Evolutionary conservation across 2,113 vertebrate species (phyloP), one percentile per base, ranked within the genome.

Genomic region (Callopanchax toddi): DNA sequence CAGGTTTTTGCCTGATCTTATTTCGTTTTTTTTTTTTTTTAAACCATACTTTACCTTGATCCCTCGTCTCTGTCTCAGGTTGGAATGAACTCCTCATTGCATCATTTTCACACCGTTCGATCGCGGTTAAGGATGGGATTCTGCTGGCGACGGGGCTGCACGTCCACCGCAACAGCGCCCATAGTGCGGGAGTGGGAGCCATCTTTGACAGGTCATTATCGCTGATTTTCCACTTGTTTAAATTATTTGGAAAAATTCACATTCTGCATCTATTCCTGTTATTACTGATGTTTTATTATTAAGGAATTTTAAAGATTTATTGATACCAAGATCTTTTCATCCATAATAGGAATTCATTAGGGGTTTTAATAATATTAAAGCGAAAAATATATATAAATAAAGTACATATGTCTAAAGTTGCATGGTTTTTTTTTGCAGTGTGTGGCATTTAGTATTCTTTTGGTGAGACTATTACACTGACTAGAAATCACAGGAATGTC

Each of bases 1-100:
- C 36, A 43, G 71, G 74, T 5, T 63, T 76, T 84, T 81, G 17
- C 51, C 11, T 45, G 23, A 37, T 37, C 13, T 57, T 43, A 26
- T 45, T 18, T 17, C 21, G 81, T 25, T 29, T 51, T 10, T 43
- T 26, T 45, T 18, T 17, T 25, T 82, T 25, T 29, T 51, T 10
- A 5, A 51, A 32, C 49, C 66, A 66, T 46, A 17, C 50, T 83
- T 60, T 70, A 43, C 60, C 60, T 76, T 63, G 2, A 60, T 74
- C 56, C 39, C 51, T 69, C 60, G 0, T 77, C 45, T 83, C 37
- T 59, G 56, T 36, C 12, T 13, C 91, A 99, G 97, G 97, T 63
- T 99, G 97, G 97, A 99, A 99, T 0, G 97, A 99, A 81, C 94
- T 99, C 64, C 95, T 99, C 21, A 99, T 99, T 7, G 97, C 97